Conservation (phyloP, 1,140 invertebrate species). For the Gryon sp. region DNA sequence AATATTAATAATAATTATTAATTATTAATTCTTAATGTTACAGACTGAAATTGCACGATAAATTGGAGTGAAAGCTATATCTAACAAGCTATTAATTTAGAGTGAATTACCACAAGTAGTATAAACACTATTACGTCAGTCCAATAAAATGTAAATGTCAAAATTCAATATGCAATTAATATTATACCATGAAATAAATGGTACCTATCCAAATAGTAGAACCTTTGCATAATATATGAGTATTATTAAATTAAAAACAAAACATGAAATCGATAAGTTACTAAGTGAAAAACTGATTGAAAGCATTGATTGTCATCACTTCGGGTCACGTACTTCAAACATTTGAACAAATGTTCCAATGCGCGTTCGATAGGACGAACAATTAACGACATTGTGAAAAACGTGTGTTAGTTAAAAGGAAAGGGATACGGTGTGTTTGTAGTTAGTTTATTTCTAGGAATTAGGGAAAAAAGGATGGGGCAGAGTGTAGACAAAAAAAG, state of each 20-base stretch:
- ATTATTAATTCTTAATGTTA: no score
- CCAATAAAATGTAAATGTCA: not conserved
- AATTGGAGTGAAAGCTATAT: not conserved
- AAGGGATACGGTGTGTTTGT: not conserved
- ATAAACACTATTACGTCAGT: not conserved
- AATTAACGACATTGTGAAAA: not conserved
- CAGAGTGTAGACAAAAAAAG: no score
- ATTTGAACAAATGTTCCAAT: not conserved
- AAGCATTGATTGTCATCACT: not conserved
- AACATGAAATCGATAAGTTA: no score
- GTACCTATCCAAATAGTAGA: no score
- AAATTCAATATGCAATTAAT: not conserved
- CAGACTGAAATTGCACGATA: not conserved
- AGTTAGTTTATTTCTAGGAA: not conserved
- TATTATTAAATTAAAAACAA: no score
- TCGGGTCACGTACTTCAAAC: not conserved
- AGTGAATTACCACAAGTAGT: not conserved
- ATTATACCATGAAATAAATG: no score
- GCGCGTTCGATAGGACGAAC: not conserved
- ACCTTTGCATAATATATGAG: no score
- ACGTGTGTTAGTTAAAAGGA: not conserved
- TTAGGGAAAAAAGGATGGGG: conserved; percentile 3
- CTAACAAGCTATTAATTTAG: no score
- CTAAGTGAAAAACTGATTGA: no score
- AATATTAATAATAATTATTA: no score